A percentile compares a stretch with the other conserved stretches of the same genome.
phyloP scores from a whole-genome alignment of 2,797 vertebrate species.

The Chiropotes sagulatus region DNA sequence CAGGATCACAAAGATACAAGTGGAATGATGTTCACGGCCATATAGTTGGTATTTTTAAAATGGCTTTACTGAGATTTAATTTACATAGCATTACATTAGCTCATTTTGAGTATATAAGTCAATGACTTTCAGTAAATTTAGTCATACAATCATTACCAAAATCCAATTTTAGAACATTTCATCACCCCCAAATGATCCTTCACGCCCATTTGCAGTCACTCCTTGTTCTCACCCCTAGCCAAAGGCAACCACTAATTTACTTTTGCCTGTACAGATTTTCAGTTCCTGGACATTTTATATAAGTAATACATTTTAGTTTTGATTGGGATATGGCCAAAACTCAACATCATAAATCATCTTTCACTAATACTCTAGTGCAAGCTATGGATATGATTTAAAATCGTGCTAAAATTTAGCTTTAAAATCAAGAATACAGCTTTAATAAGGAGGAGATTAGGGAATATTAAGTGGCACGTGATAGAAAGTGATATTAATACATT shows the following conservation, averaged over 20 bases:
- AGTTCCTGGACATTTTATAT: neutral
- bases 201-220: neutral
- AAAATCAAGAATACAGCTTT: neutral
- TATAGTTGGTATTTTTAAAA: neutral
- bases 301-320: neutral
- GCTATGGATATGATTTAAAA: constrained; percentile 21
- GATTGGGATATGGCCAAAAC: neutral
- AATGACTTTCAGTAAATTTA: constrained; percentile 20
- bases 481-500: constrained; percentile 63
- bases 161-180: neutral
- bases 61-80: constrained; percentile 17
- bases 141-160: neutral
- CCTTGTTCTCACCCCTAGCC: neutral
- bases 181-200: neutral
- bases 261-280: neutral
- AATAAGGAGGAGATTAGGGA: neutral
- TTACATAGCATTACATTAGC: neutral
- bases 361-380: neutral
- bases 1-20: neutral
- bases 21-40: neutral
- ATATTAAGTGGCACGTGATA: constrained; percentile 38
- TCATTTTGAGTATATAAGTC: constrained; percentile 15
- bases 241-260: neutral
- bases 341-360: neutral
- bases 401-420: neutral